These are phyloP conservation scores for Gallinago jamesoni DNA, from an alignment of 2,113 vertebrate genomes.

Conservation along the genomic window DNA sequence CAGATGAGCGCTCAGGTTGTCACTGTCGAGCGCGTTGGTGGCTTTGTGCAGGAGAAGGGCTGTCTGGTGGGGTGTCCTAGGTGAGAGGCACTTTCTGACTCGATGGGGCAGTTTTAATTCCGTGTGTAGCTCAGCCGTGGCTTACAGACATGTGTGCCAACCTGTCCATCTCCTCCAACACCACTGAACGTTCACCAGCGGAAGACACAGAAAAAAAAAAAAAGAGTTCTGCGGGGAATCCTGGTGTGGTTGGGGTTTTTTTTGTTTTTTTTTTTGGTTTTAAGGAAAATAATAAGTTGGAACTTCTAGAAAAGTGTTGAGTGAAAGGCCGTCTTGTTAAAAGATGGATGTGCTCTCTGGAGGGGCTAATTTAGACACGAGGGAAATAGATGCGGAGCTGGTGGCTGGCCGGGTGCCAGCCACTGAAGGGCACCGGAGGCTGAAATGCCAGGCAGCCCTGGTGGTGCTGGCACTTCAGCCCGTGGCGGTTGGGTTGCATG, in stretches of 20 bases:
- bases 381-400: slow-evolving; percentile 30
- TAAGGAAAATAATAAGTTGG: background rate
- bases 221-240: background rate
- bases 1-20: background rate
- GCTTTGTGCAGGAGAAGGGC: background rate
- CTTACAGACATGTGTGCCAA: background rate
- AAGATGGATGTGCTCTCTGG: slow-evolving; percentile 20
- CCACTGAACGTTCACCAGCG: background rate
- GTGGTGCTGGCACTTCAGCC: slow-evolving; percentile 42
- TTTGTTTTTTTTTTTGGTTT: background rate
- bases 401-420: background rate
- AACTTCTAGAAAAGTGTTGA: background rate
- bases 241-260: too few species aligned
- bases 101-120: background rate
- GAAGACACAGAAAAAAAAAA: background rate
- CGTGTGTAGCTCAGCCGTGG: background rate
- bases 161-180: background rate
- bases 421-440: slow-evolving; percentile 54
- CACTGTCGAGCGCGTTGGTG: background rate
- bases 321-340: background rate
- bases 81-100: background rate
- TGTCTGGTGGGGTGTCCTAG: background rate
- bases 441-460: slow-evolving; percentile 49
- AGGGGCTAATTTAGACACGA: slow-evolving; percentile 44
- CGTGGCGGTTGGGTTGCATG: slow-evolving; percentile 23